Conservation (phyloP, 1,140 invertebrate species). For the Popillia japonica region DNA sequence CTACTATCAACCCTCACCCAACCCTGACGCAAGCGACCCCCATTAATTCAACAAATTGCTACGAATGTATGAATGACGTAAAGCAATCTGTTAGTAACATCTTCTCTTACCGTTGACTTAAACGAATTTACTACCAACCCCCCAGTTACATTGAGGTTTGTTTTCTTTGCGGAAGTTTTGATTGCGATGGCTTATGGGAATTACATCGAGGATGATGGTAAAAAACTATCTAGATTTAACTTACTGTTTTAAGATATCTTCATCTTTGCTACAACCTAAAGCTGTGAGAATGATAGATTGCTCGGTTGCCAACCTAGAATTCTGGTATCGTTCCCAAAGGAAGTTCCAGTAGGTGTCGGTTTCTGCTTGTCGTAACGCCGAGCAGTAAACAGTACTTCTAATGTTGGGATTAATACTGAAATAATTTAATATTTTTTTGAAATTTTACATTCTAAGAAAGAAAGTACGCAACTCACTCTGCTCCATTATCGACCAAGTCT, state of each 20-base stretch:
- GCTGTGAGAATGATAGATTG: constrained; percentile 64
- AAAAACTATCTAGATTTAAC: constrained; percentile 42
- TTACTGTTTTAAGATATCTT: constrained; percentile 61
- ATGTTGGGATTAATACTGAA: constrained; percentile 39
- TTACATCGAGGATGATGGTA: too few species aligned
- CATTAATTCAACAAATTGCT: too few species aligned
- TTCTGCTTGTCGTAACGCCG: constrained; percentile 29
- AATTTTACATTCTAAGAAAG: not conserved
- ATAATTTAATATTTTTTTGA: not conserved
- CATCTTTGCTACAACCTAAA: constrained; percentile 65
- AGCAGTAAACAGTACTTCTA: constrained; percentile 39
- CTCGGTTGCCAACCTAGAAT: constrained; percentile 58
- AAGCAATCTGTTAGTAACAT: too few species aligned
- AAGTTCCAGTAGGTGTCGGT: not conserved
- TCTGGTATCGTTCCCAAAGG: constrained; percentile 21
- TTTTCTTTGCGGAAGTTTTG: too few species aligned
- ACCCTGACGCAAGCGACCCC: too few species aligned
- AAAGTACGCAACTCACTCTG: not conserved
- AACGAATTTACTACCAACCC: too few species aligned
- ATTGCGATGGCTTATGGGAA: too few species aligned
- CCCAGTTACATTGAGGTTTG: too few species aligned
- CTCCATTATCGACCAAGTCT: constrained; percentile 25
- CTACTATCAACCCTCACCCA: too few species aligned
- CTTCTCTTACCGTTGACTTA: too few species aligned
- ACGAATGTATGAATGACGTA: too few species aligned